Evolutionary conservation across 2,888 invertebrate species (phyloP).

Genomic region (Agonum fuliginosum): DNA sequence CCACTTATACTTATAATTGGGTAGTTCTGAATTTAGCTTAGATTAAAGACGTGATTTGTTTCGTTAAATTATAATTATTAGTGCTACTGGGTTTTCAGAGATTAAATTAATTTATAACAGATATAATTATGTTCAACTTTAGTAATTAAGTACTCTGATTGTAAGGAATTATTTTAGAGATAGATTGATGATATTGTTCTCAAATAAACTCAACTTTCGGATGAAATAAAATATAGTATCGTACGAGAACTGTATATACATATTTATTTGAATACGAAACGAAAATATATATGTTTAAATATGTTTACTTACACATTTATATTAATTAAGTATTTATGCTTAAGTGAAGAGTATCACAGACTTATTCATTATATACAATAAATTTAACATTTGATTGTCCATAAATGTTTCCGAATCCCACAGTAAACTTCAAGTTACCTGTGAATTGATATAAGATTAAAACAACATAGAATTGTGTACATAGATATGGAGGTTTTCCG

Average conservation of each 20-base stretch:
- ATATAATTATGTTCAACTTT: too few relatives aligned
- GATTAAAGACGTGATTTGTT: too few relatives aligned
- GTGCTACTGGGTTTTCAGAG: too few relatives aligned
- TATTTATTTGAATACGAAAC: neutral
- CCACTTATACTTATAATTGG: too few relatives aligned
- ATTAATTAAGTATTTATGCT: conserved; percentile 33
- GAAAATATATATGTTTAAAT: conserved; percentile 42
- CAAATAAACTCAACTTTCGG: too few relatives aligned
- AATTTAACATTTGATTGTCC: conserved; percentile 52
- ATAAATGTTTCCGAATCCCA: neutral
- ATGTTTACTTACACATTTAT: conserved; percentile 32
- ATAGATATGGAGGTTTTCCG: conserved; percentile 8
- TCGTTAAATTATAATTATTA: too few relatives aligned
- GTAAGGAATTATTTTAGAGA: too few relatives aligned
- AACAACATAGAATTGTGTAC: conserved; percentile 42
- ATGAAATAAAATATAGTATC: neutral
- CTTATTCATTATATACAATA: conserved; percentile 49
- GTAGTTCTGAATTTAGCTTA: too few relatives aligned
- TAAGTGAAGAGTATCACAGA: conserved; percentile 53
- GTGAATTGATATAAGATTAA: conserved; percentile 5
- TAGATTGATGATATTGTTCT: too few relatives aligned
- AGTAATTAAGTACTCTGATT: too few relatives aligned
- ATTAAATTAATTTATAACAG: too few relatives aligned
- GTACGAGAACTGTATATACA: neutral
- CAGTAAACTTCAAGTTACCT: conserved; percentile 39